Base-by-base conservation (phyloP, 2,113 vertebrate species). In the Tupaia chinensis region DNA sequence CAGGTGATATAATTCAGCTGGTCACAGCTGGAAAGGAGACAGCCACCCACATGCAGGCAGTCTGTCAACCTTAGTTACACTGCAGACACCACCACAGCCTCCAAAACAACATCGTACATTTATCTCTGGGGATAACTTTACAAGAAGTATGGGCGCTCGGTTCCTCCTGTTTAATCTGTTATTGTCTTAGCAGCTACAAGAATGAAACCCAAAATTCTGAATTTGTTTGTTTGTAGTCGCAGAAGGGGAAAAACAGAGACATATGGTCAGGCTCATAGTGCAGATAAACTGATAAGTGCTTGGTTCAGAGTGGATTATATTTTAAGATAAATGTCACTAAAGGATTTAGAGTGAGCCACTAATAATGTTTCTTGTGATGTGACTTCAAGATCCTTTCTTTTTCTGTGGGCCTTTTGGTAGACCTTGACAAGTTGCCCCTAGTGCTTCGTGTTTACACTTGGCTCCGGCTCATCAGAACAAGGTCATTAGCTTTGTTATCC, bases 1-100 rank as follows among this genome's bases (percentile, higher is more conserved):
- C 99, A 99, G 99, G 99, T 99, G 98, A 99, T 99, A 99, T 99
- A 99, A 99, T 99, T 99, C 98, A 99, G 98, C 98, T 98, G 98
- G 98, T 98, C 99, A 99, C 99, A 99, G 98, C 98, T 99, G 99
- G 98, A 98, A 98, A 98, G 98, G 98, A 99, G 98, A 99, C 98
- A 98, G 98, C 98, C 98, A 99, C 99, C 99, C 99, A 99, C 99
- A 98, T 97, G 98, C 98, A 98, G 97, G 98, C 98, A 98, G 98
- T 99, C 99, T 99, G 99, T 98, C 98, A 99, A 98, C 98, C 98
- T 99, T 98, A 98, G 98, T 99, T 98, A 98, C 91, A 82, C 97
- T 96, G 98, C 98, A 98, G 98, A 98, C 98, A 97, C 98, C 98
- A 95, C 98, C 95, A 97, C 97, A 98, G 98, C 98, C 97, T 98